phyloP scores from a whole-genome alignment of 2,797 vertebrate genomes.

The Cryptoblepharus egeriae region DNA sequence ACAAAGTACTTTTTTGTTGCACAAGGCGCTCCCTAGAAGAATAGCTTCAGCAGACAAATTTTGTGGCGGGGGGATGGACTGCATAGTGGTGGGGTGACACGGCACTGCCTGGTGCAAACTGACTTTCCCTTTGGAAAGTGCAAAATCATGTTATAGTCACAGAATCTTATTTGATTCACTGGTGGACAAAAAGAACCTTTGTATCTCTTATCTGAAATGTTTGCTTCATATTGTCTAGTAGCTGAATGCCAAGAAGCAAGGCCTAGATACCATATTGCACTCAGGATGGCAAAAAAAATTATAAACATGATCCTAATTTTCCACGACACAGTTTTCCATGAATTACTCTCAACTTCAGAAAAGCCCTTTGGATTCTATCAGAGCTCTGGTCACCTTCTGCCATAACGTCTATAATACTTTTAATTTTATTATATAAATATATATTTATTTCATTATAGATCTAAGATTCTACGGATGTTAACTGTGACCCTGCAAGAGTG shows the following conservation, averaged over 20 bases:
- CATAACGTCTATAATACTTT: no score
- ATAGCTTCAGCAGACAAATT: conserved; percentile 57
- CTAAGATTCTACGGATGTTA: no score
- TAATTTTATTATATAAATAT: no score
- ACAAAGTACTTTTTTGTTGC: conserved; percentile 71
- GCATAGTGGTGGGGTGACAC: conserved; percentile 39
- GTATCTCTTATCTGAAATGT: conserved; percentile 52
- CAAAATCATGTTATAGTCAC: conserved; percentile 57
- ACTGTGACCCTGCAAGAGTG: no score
- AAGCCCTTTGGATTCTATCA: no score
- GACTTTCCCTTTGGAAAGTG: conserved; percentile 68
- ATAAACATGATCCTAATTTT: neutral
- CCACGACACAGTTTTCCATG: neutral
- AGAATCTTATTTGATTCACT: conserved; percentile 57
- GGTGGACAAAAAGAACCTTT: conserved; percentile 68
- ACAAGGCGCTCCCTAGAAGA: conserved; percentile 35
- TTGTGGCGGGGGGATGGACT: conserved; percentile 28
- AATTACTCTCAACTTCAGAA: no score
- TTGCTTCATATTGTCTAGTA: conserved; percentile 49
- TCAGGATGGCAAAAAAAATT: neutral
- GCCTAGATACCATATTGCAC: neutral
- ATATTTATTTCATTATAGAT: no score
- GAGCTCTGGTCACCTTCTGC: no score
- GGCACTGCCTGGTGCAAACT: conserved; percentile 74
- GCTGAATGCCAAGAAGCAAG: conserved; percentile 46